These are phyloP conservation scores for Otus sunia DNA, from an alignment of 2,113 vertebrate species.

Conservation along the genomic window DNA sequence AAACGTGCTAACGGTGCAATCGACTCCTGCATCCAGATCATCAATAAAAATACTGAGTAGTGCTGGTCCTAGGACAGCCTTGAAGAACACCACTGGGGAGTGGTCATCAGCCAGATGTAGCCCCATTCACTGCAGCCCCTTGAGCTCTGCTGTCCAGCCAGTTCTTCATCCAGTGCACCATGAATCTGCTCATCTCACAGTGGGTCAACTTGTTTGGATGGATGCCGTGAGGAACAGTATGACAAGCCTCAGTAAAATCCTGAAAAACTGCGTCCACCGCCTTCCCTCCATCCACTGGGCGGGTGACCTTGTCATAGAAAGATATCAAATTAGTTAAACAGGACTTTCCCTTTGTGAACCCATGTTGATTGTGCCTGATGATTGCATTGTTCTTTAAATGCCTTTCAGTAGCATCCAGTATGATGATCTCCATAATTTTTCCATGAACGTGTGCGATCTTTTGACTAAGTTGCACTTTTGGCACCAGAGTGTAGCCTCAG, in stretches of 20 bases:
- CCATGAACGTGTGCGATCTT: background rate
- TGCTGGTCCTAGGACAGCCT: background rate
- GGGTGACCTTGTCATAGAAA: background rate
- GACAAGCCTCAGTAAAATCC: background rate
- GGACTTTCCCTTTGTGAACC: background rate
- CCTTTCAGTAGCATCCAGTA: background rate
- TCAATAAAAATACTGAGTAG: background rate
- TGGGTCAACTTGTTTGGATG: background rate
- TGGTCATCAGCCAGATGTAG: accelerated
- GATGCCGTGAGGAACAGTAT: background rate
- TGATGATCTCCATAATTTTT: background rate
- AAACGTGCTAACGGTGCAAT: background rate
- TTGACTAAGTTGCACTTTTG: background rate
- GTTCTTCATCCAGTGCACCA: background rate
- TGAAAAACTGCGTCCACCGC: background rate
- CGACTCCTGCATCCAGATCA: background rate
- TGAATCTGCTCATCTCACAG: background rate
- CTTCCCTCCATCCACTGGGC: background rate
- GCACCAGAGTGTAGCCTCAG: background rate
- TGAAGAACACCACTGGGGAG: background rate
- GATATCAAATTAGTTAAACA: background rate
- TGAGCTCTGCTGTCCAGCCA: background rate
- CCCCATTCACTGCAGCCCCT: background rate
- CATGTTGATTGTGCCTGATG: background rate
- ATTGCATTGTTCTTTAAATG: background rate